Percentiles rank a stretch among this genome's conserved stretches.
Conservation (phyloP, 2,888 invertebrate genomes). For the Epinotia demarniana region DNA sequence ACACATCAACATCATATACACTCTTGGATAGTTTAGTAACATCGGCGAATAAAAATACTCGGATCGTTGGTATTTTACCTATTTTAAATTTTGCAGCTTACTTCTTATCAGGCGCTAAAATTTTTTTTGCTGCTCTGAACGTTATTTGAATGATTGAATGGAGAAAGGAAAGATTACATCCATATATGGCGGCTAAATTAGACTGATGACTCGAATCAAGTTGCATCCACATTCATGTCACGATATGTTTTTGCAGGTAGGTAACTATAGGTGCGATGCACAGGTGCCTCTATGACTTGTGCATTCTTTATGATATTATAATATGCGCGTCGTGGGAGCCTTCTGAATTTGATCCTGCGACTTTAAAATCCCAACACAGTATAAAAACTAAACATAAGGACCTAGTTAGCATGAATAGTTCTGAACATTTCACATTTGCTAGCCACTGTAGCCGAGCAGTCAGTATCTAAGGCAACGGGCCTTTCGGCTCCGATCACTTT, state of each 20-base stretch:
- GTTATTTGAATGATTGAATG: too few relatives aligned
- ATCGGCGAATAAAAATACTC: background rate
- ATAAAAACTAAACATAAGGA: background rate
- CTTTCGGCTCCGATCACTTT: too few relatives aligned
- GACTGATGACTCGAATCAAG: constrained; percentile 32
- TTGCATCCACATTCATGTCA: constrained; percentile 48
- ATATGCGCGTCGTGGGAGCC: constrained; percentile 60
- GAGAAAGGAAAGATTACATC: too few relatives aligned
- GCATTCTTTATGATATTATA: constrained; percentile 63
- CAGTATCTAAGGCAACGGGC: too few relatives aligned
- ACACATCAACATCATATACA: too few relatives aligned
- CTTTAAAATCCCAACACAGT: background rate
- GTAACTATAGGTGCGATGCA: constrained; percentile 52
- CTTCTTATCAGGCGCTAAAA: too few relatives aligned
- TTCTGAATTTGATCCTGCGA: constrained; percentile 35
- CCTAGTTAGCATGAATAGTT: too few relatives aligned
- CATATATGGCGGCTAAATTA: background rate
- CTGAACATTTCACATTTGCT: constrained; percentile 2
- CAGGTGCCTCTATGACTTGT: constrained; percentile 78
- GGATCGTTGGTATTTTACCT: background rate
- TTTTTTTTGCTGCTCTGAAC: too few relatives aligned
- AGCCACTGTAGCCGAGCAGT: background rate
- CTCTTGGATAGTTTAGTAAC: background rate
- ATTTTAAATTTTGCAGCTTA: background rate
- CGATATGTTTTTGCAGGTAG: constrained; percentile 48